Evolutionary conservation across 1,140 invertebrate genomes (phyloP), one percentile per base, ranked within the genome.

Genomic region (Heterodera carotae): DNA sequence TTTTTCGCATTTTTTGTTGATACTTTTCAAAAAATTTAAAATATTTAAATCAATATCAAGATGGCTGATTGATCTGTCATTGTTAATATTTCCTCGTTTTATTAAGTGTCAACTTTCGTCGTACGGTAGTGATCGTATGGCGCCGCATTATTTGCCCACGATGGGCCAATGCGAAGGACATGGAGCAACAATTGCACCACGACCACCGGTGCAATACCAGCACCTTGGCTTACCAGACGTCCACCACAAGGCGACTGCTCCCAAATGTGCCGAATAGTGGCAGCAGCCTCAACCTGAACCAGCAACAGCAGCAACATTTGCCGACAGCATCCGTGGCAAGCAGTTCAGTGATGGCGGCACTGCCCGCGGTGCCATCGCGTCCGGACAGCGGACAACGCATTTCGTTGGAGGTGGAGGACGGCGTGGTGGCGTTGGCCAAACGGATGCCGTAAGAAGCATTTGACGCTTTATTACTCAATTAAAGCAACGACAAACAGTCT

Each of bases 51-150:
- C n/a, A n/a, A n/a, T n/a, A n/a, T n/a, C n/a, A n/a, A n/a, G n/a
- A n/a, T n/a, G n/a, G n/a, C n/a, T n/a, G n/a, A n/a, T n/a, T n/a
- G n/a, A n/a, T n/a, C n/a, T n/a, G n/a, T n/a, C n/a, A n/a, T n/a
- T n/a, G n/a, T n/a, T n/a, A n/a, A n/a, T n/a, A n/a, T n/a, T n/a
- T n/a, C n/a, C n/a, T n/a, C n/a, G n/a, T n/a, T n/a, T n/a, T n/a
- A n/a, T 86, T 82, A 76, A 86, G 84, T 76, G 81, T 80, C 48
- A 88, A 84, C 66, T 86, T 86, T 76, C 86, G 85, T 10, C 80
- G 85, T 43, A 86, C 82, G 53, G 86, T 80, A 7, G 69, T 84
- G 7, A 79, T 82, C 27, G 83, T 80, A 12, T 86, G 84, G 84
- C 76, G 69, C 25, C 70, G 75, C 33, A 66, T 86, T 39, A 67